Base-by-base conservation (phyloP, 1,140 invertebrate genomes). In the Batillaria attramentaria region DNA sequence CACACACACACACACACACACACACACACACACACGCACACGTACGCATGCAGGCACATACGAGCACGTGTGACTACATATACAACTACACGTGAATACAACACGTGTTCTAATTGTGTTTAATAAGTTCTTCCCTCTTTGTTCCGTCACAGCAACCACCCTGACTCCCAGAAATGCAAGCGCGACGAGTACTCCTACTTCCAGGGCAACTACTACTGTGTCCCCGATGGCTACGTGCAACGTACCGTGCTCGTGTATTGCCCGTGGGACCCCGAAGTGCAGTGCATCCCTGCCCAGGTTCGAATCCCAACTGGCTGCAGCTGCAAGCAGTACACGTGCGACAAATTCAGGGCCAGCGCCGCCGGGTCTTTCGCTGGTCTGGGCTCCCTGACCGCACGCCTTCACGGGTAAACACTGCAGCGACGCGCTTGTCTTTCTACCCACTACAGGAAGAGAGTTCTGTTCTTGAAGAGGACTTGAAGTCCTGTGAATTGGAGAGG, bases 351-450 rank as follows among this genome's bases (percentile, higher is more conserved):
- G 35, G 46, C 39, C 16, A 42, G 69, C 37, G 79, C 79, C 28
- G 70, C 78, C 1, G 83, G 78, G 4, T 66, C 75, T 24, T 80
- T 86, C 24, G 33, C 74, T 3, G 57, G 84, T 35, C 69, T 85
- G 66, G 24, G 20, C 24, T 8, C 57, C 57, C 24, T 60, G 20
- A 60, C 57, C 24, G 24, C 57, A 6, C 57, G 57, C 57, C 24
- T 60, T n/a, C 8, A 28, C 6, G 57, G 57, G 4, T n/a, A n/a
- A n/a, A n/a, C n/a, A n/a, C n/a, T n/a, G n/a, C n/a, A n/a, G n/a
- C n/a, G n/a, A n/a, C n/a, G n/a, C n/a, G n/a, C n/a, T n/a, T n/a
- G n/a, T n/a, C n/a, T n/a, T n/a, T n/a, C n/a, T n/a, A n/a, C n/a
- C n/a, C n/a, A n/a, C n/a, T n/a, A n/a, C n/a, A n/a, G n/a, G n/a